Conservation (phyloP, 2,888 invertebrate genomes). For the Bhutanitis thaidina region DNA sequence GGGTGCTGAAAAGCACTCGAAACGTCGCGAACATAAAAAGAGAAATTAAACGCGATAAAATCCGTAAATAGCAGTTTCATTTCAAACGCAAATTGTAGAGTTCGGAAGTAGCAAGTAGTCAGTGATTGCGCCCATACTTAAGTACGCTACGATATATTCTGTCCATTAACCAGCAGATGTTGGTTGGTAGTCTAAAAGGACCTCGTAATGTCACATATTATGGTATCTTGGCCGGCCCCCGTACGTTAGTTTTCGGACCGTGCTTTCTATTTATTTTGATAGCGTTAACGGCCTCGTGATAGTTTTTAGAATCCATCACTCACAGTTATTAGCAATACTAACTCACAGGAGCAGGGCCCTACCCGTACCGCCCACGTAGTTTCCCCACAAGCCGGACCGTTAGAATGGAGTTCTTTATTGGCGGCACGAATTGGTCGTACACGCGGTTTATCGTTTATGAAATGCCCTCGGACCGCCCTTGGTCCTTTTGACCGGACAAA, state of each 20-base stretch:
- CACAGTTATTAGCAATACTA: neutral
- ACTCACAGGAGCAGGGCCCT: neutral
- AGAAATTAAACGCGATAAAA: too few relatives aligned
- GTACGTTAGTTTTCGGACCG: neutral
- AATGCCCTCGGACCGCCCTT: slow-evolving; percentile 27
- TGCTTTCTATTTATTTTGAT: neutral
- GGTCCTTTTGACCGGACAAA: slow-evolving; percentile 23
- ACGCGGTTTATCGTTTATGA: slow-evolving; percentile 31
- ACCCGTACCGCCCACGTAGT: slow-evolving; percentile 7
- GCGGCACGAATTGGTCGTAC: slow-evolving; percentile 30
- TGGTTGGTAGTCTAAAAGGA: too few relatives aligned
- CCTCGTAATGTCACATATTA: too few relatives aligned
- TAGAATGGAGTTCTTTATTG: slow-evolving; percentile 27
- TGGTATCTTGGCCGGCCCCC: too few relatives aligned
- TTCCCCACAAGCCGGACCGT: slow-evolving; percentile 12
- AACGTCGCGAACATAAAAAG: too few relatives aligned
- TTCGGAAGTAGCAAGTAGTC: too few relatives aligned
- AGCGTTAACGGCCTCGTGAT: neutral
- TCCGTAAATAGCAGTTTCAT: too few relatives aligned
- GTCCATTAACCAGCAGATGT: too few relatives aligned
- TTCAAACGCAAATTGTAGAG: too few relatives aligned
- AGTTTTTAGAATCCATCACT: neutral
- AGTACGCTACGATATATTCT: too few relatives aligned
- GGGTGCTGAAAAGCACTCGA: too few relatives aligned
- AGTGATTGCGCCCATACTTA: too few relatives aligned